These are phyloP conservation scores for Panopea generosa DNA, from an alignment of 2,888 invertebrate genomes.

Conservation along the genomic window DNA sequence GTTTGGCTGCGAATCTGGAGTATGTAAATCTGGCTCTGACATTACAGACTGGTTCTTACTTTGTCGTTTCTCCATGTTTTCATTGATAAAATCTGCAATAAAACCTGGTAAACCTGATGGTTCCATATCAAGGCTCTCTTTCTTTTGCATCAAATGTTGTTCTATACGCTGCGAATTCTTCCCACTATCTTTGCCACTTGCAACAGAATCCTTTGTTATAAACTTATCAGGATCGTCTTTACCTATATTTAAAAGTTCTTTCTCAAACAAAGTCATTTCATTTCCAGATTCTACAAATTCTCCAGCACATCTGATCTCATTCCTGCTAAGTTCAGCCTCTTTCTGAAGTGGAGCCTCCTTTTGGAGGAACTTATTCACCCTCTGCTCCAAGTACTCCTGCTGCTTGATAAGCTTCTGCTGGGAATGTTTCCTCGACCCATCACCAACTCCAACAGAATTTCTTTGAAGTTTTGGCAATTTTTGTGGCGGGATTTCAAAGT, in stretches of 20 bases:
- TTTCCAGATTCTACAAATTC: not conserved
- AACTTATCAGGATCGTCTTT: not conserved
- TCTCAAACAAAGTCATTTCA: not conserved
- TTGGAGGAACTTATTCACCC: slow-evolving; percentile 65
- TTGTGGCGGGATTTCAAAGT: slow-evolving; percentile 41
- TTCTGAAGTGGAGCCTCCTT: slow-evolving; percentile 28
- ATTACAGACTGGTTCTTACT: slow-evolving; percentile 18
- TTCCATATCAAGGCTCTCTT: slow-evolving; percentile 33
- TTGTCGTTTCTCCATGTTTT: slow-evolving; percentile 56
- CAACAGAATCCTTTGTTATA: slow-evolving; percentile 4
- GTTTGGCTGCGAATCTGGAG: not conserved
- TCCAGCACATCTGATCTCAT: slow-evolving; percentile 1
- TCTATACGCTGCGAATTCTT: not conserved
- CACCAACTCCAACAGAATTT: slow-evolving; percentile 69
- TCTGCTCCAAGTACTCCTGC: slow-evolving; percentile 67
- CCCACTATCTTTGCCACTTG: not conserved
- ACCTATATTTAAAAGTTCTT: too few species aligned
- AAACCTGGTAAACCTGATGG: slow-evolving; percentile 75
- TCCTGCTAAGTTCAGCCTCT: not conserved
- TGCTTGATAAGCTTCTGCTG: slow-evolving; percentile 71
- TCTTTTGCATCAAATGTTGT: not conserved
- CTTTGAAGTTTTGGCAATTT: slow-evolving; percentile 56
- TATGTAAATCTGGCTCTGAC: slow-evolving; percentile 6
- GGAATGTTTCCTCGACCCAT: slow-evolving; percentile 63
- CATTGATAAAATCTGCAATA: slow-evolving; percentile 79